Base-by-base conservation (phyloP, 2,797 vertebrate genomes). In the Bucorvus abyssinicus region DNA sequence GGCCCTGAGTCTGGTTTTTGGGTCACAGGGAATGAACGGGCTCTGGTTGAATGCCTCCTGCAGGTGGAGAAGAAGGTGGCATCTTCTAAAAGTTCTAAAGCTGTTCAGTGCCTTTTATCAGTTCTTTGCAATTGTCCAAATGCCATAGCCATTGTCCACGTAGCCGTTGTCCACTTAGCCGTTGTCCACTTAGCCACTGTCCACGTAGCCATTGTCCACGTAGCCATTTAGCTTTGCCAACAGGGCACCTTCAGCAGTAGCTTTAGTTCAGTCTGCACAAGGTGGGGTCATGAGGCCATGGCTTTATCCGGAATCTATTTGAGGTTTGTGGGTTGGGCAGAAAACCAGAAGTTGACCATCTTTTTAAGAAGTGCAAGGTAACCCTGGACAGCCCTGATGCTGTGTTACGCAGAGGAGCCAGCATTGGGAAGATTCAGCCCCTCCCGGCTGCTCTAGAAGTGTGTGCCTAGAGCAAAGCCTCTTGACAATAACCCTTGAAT, bases 241-340 rank as follows among this genome's bases (percentile, higher is more conserved):
- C 24, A 26, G 26, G 42, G 36, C 64, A 50, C 34, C 53, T 74
- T 80, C 68, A 61, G 63, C 36, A 2, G 32, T 45, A 64, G 50
- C 60, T 70, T 80, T 85, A 87, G 84, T 84, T 93, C 78, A 83
- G 27, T 29, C 53, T 77, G 64, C 32, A 53, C 6, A 2, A 68
- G 63, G 69, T 36, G 34, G 40, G 30, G 32, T 60, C 52, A 73
- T 0, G 0, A 76, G 52, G 78, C 81, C 68, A 12, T 40, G 57
- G 38, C 59, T 90, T 90, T 93, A 87, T 93, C 40, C 64, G 73
- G 40, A 73, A 36, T 27, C 60, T 87, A 57, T 91, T 94, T 85
- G 81, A 60, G 60, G 32, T 84, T 71, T 93, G 75, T 77, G 65
- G 52, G 49, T 18, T 90, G 56, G 64, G 60, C 10, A 21, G 52